phyloP scores from a whole-genome alignment of 2,888 invertebrate genomes.

The Chorisops tibialis region DNA sequence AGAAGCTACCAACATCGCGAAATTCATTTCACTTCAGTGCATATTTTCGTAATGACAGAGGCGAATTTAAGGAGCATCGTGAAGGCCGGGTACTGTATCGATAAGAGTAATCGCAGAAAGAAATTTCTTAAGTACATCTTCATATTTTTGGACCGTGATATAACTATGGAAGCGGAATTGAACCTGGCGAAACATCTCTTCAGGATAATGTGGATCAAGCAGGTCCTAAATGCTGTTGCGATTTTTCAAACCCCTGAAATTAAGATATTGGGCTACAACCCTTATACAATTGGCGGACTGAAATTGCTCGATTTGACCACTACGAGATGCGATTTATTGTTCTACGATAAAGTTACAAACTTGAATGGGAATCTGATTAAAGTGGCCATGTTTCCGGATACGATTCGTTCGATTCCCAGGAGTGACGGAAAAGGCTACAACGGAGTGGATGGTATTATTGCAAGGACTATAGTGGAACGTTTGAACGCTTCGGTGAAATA shows the following conservation, averaged over 20 bases:
- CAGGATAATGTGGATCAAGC: constrained; percentile 11
- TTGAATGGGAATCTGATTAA: constrained; percentile 11
- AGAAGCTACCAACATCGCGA: background rate
- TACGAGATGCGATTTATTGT: background rate
- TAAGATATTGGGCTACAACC: constrained; percentile 12
- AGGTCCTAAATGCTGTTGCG: constrained; percentile 23
- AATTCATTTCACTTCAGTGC: constrained; percentile 15
- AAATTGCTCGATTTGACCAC: background rate
- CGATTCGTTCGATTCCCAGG: constrained; percentile 15
- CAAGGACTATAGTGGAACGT: constrained; percentile 36
- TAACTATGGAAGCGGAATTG: background rate
- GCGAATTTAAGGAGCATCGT: constrained; percentile 1
- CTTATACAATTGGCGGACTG: constrained; percentile 1
- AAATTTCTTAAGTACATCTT: constrained; percentile 24
- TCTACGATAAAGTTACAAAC: constrained; percentile 20
- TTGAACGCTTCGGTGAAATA: constrained; percentile 43
- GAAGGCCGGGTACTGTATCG: background rate
- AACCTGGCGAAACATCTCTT: constrained; percentile 11
- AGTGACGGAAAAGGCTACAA: constrained; percentile 2
- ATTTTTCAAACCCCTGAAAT: constrained; percentile 11
- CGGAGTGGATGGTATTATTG: constrained; percentile 29
- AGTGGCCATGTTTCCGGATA: constrained; percentile 22
- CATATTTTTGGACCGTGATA: constrained; percentile 6
- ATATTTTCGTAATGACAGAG: constrained; percentile 9
- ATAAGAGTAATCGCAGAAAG: constrained; percentile 1